Evolutionary conservation across 1,140 invertebrate genomes (phyloP).

Genomic region (Atopsyche davidsoni): DNA sequence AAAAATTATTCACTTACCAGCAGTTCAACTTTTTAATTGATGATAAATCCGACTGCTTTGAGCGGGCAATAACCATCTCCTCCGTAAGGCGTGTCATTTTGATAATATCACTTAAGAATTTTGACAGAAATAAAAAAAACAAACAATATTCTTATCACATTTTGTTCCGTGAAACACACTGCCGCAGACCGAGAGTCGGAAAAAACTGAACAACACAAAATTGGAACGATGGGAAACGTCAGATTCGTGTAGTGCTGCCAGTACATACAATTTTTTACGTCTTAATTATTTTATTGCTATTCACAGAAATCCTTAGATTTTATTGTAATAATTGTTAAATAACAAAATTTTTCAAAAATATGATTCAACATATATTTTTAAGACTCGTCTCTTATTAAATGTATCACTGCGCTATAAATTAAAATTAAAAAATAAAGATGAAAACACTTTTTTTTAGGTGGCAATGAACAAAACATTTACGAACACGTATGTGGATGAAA

Average conservation of each 20-base stretch:
- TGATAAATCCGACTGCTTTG: slow-evolving; percentile 77
- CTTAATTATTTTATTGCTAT: no score
- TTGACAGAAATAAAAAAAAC: slow-evolving; percentile 10
- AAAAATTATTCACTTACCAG: slow-evolving; percentile 61
- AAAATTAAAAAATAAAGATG: no score
- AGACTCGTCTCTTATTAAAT: no score
- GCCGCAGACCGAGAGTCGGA: not conserved
- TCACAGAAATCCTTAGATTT: no score
- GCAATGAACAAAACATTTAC: no score
- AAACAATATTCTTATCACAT: slow-evolving; percentile 15
- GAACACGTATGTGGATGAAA: no score
- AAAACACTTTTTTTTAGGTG: no score
- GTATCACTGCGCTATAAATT: no score
- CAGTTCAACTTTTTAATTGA: slow-evolving; percentile 84
- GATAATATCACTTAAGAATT: slow-evolving; percentile 15
- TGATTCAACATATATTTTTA: no score
- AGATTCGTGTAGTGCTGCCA: not conserved
- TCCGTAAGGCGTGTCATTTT: slow-evolving; percentile 76
- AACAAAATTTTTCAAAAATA: no score
- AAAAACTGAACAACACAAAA: slow-evolving; percentile 10
- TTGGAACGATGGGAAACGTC: not conserved
- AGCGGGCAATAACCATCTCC: slow-evolving; percentile 84
- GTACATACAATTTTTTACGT: no score
- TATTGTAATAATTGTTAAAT: no score
- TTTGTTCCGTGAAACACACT: slow-evolving; percentile 3